Evolutionary conservation across 2,888 invertebrate genomes (phyloP).

Genomic region (Netelia melanura): DNA sequence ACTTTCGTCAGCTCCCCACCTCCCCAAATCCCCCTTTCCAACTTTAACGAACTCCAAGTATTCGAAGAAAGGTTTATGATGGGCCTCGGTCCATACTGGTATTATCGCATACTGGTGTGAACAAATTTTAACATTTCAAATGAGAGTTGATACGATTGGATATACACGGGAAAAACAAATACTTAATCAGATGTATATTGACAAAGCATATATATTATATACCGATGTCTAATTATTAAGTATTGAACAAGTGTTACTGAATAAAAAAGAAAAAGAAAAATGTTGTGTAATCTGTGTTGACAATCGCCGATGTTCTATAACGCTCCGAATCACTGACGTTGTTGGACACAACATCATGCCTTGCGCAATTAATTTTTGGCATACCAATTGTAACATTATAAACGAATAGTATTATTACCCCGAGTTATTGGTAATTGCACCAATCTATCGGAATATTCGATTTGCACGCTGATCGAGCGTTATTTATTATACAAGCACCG

Average conservation of each 20-base stretch:
- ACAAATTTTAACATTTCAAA: conserved; percentile 70
- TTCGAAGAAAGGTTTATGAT: conserved; percentile 75
- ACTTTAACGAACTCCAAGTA: no score
- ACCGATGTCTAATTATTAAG: conserved; percentile 81
- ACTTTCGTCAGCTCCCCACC: conserved; percentile 45
- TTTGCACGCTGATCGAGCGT: conserved; percentile 3
- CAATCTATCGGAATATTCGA: conserved; percentile 27
- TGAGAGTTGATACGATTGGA: conserved; percentile 76
- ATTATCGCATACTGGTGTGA: conserved; percentile 72
- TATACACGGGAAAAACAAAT: conserved; percentile 72
- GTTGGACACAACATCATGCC: conserved; percentile 70
- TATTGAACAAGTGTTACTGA: conserved; percentile 78
- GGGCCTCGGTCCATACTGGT: conserved; percentile 74
- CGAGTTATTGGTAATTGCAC: conserved; percentile 16
- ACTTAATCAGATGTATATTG: conserved; percentile 80
- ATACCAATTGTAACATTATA: conserved; percentile 44
- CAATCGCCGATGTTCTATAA: conserved; percentile 79
- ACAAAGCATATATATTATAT: conserved; percentile 82
- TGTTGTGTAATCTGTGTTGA: conserved; percentile 82
- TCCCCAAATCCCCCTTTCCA: no score
- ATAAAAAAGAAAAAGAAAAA: conserved; percentile 69
- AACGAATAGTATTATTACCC: neutral
- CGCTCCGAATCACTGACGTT: conserved; percentile 75
- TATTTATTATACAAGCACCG: conserved; percentile 23
- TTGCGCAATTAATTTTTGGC: conserved; percentile 67